Evolutionary conservation across 2,888 invertebrate genomes (phyloP), one percentile per base, ranked within the genome.

Genomic region (Epistrophe grossulariae): DNA sequence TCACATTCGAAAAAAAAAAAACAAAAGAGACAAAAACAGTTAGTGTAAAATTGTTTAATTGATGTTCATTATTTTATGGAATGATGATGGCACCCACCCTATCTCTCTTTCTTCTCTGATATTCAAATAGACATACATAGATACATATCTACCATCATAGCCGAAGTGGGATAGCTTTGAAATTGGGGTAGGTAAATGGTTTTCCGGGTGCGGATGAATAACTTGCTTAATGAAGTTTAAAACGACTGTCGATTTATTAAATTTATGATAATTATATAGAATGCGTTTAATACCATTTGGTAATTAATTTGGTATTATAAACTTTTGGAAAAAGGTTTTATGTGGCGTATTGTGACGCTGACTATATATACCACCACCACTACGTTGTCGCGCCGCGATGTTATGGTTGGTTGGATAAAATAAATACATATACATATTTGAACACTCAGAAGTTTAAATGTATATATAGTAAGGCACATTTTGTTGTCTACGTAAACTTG

Each of bases 191-290:
- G 71, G 80, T 78, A 85, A 68, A 85, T 85, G 82, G 78, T 57
- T 78, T 78, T 74, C 28, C 82, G 74, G 82, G 74, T 85, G 78
- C 82, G 82, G 85, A 85, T 85, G 82, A 85, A 82, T 82, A 85
- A 85, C 74, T 85, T 85, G 85, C 78, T 85, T 85, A 85, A 85
- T 85, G 85, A 85, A 85, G 74, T 85, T 85, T 82, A 74, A 85
- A 85, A 85, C 82, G 82, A 79, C 85, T 71, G 82, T 74, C 82
- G 85, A 82, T 85, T 85, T 85, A 85, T 85, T 79, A 85, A 85
- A 85, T 85, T 85, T 74, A 85, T 82, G 82, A 82, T 82, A 82
- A 85, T 85, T 79, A 85, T 82, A 82, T 74, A 74, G 85, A 84
- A 85, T 81, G 77, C 81, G 78, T 71, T 78, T 78, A 82, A 85